Evolutionary conservation across 1,140 invertebrate genomes (phyloP).

Genomic region (Pseudomyrmex sp.): DNA sequence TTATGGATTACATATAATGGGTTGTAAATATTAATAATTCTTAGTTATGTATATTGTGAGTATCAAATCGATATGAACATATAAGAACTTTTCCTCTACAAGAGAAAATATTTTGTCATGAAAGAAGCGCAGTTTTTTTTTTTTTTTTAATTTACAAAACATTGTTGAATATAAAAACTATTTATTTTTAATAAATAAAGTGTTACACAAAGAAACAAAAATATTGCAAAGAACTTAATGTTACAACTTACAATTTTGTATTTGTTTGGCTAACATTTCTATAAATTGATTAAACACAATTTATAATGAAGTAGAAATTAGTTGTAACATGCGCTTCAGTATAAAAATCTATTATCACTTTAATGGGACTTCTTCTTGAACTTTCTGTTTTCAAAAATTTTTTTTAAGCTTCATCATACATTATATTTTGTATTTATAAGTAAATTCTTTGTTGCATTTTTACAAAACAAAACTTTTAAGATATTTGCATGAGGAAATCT

Average conservation of each 20-base stretch:
- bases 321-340: slow-evolving; percentile 21
- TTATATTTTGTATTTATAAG: not conserved
- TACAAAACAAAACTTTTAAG: not conserved
- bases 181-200: slow-evolving; percentile 18
- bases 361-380: slow-evolving; percentile 10
- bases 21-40: slow-evolving; percentile 45
- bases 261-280: slow-evolving; percentile 50
- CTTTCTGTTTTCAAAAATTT: not conserved
- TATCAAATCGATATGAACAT: slow-evolving; percentile 26
- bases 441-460: not conserved
- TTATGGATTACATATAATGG: not conserved
- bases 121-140: slow-evolving; percentile 16
- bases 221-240: not conserved
- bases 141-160: not conserved
- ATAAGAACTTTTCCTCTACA: slow-evolving; percentile 29
- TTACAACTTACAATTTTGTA: slow-evolving; percentile 9
- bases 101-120: not conserved
- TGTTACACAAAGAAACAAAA: slow-evolving; percentile 1
- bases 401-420: not conserved
- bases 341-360: slow-evolving; percentile 7
- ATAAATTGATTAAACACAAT: not conserved
- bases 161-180: not conserved
- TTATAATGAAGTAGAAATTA: not conserved
- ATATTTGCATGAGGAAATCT: slow-evolving; percentile 6
- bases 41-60: not conserved